phyloP scores from a whole-genome alignment of 2,113 vertebrate species.

The Gambusia holbrooki region DNA sequence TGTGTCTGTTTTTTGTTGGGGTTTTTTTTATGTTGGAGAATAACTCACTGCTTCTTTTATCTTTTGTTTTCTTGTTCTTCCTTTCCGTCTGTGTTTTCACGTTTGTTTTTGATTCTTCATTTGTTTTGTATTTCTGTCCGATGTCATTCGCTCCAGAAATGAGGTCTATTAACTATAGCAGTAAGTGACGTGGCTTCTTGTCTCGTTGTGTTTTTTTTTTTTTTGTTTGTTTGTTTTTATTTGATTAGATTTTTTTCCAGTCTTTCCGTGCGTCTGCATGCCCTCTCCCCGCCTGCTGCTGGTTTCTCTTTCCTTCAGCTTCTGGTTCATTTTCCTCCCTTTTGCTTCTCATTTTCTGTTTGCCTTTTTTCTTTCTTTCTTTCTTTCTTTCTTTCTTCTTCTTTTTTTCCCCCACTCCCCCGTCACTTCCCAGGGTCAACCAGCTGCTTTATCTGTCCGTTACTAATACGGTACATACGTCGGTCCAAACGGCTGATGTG shows the following conservation, averaged over 20 bases:
- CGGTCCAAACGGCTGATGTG: constrained; percentile 57
- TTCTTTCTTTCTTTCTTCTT: neutral
- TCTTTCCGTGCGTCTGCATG: constrained; percentile 73
- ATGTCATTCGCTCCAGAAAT: constrained; percentile 77
- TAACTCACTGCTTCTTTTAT: constrained; percentile 76
- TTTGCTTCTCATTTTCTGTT: constrained; percentile 20
- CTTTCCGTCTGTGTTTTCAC: constrained; percentile 35
- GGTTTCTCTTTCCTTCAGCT: constrained; percentile 53
- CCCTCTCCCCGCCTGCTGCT: constrained; percentile 58
- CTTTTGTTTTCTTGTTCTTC: constrained; percentile 55
- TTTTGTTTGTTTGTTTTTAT: no score
- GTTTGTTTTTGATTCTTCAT: constrained; percentile 26
- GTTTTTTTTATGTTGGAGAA: constrained; percentile 71
- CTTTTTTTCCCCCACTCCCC: neutral
- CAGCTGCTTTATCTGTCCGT: constrained; percentile 83
- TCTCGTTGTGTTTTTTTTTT: constrained; percentile 61
- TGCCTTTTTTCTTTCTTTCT: constrained; percentile 7
- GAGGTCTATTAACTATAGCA: constrained; percentile 79
- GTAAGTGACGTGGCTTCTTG: constrained; percentile 80
- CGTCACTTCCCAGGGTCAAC: constrained; percentile 72
- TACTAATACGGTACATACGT: constrained; percentile 73
- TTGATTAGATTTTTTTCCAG: neutral
- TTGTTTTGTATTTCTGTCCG: constrained; percentile 60
- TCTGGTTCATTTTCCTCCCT: constrained; percentile 61
- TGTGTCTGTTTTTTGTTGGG: no score